phyloP scores from a whole-genome alignment of 1,140 invertebrate species.

The Bombus ignitus region DNA sequence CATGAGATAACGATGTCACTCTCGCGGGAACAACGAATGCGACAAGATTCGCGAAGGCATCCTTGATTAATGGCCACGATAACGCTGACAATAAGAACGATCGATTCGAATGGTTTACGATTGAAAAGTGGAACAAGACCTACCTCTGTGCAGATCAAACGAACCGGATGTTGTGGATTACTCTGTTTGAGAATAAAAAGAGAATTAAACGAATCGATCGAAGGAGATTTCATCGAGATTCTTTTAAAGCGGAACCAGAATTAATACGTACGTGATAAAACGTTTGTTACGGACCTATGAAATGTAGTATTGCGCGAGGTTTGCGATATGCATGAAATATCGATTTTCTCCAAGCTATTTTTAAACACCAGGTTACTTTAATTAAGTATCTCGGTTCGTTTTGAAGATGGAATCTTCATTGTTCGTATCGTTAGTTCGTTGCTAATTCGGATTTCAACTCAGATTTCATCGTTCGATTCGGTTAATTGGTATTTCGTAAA shows the following conservation, averaged over 20 bases:
- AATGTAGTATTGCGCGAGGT: not conserved
- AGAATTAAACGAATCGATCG: not conserved
- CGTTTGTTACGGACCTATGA: not conserved
- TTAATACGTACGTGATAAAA: not conserved
- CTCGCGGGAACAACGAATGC: slow-evolving; percentile 53
- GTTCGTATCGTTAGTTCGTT: no score
- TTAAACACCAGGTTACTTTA: not conserved
- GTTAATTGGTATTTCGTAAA: no score
- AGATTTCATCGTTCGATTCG: no score
- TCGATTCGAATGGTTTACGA: slow-evolving; percentile 40
- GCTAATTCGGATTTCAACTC: no score
- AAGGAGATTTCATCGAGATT: no score
- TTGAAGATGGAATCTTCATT: no score
- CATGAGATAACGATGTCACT: slow-evolving; percentile 46
- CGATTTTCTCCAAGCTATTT: not conserved
- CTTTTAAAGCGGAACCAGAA: no score
- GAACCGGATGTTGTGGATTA: not conserved
- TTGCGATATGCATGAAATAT: not conserved
- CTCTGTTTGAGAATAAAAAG: not conserved
- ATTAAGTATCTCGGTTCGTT: no score
- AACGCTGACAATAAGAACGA: slow-evolving; percentile 49
- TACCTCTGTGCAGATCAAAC: slow-evolving; percentile 2
- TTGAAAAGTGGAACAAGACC: not conserved
- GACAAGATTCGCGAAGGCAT: slow-evolving; percentile 52
- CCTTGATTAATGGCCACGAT: slow-evolving; percentile 53